Percentiles rank a stretch among this genome's conserved stretches.
These are phyloP conservation scores for Podocnemis expansa DNA, from an alignment of 2,113 vertebrate genomes.

Conservation along the genomic window DNA sequence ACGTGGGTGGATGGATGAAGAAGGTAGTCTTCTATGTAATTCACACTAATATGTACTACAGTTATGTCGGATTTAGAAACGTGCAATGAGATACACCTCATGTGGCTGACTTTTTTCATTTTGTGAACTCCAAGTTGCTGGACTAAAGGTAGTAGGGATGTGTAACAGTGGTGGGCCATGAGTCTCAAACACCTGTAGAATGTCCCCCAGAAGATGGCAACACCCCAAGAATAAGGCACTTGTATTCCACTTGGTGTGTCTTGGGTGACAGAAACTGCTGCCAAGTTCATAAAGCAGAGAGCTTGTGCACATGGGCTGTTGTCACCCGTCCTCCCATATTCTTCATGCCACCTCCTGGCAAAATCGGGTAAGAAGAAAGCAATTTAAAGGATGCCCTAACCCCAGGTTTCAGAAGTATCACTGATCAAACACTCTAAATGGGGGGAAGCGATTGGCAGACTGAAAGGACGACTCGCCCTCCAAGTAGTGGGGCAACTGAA, in stretches of 20 bases:
- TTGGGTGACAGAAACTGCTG: neutral
- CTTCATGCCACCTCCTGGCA: neutral
- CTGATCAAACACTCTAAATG: neutral
- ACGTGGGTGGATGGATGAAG: accelerated
- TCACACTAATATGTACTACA: accelerated
- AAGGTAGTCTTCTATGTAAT: neutral
- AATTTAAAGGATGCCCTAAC: neutral
- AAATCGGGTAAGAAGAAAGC: too few relatives aligned
- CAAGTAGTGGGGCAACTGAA: too few relatives aligned
- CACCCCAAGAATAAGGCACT: neutral
- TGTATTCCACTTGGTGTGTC: neutral
- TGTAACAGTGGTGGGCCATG: accelerated
- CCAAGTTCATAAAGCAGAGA: slow-evolving; percentile 7
- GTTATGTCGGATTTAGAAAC: neutral
- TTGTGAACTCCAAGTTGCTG: neutral
- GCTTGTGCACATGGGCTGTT: neutral
- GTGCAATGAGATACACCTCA: neutral
- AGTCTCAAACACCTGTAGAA: accelerated
- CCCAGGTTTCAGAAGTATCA: neutral
- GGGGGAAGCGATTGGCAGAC: neutral
- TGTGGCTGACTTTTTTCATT: neutral
- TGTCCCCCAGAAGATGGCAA: neutral
- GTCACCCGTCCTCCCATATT: neutral
- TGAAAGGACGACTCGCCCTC: too few relatives aligned
- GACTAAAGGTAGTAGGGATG: accelerated